Evolutionary conservation across 2,888 invertebrate genomes (phyloP), one percentile per base, ranked within the genome.

Genomic region (Drosophila diplacantha): DNA sequence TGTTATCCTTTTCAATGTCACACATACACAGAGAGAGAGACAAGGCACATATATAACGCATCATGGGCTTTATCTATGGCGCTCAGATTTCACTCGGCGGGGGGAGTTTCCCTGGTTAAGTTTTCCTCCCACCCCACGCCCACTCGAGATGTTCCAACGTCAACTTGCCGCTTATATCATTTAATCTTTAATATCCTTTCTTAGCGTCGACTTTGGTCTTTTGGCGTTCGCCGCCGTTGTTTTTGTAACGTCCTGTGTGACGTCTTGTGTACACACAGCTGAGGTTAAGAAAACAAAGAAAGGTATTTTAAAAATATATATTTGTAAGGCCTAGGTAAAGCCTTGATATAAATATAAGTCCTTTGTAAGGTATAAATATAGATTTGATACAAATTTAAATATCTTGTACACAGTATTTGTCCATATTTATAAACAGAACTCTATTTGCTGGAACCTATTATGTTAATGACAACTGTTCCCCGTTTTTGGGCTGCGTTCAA

Each of bases 141-240:
- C 34, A 18, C 38, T 20, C 29, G 34, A 31, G 34, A 35, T 61
- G 61, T 43, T 62, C 41, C 62, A 43, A 61, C 61, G 61, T 61
- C 61, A 61, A 61, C 61, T 76, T 64, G 72, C 69, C 51, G 75
- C 83, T 83, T 83, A 80, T 83, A 80, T 83, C 78, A 77, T 80
- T 81, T 83, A 81, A 81, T 81, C 81, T 81, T 81, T 83, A 81
- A 81, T 82, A 81, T 81, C 84, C 77, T 81, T 82, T 81, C 81
- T 78, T 69, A 61, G 82, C 72, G 77, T 79, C 79, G 75, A 83
- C 79, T 84, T 81, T 79, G 72, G 74, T 81, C 73, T 77, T 80
- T 78, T 81, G 61, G 55, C 44, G 62, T 57, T 60, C 69, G 60
- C 64, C 71, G 69, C 52, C 26, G 54, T 52, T 55, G 54, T 52